phyloP scores from a whole-genome alignment of 2,113 vertebrate species.

The Xiphophorus hellerii region DNA sequence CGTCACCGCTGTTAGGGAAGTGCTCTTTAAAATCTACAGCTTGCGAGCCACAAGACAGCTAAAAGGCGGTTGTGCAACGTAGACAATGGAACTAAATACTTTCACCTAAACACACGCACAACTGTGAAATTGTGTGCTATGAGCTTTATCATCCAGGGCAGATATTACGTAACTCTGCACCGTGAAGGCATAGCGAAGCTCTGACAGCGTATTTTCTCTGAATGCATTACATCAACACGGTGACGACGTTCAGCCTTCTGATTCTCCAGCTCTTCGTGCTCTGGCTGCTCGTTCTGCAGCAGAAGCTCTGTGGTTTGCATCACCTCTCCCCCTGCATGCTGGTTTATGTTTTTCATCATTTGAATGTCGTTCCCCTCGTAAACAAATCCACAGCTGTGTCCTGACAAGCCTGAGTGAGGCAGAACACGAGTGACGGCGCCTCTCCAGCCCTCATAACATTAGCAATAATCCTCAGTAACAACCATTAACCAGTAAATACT shows the following conservation, averaged over 20 bases:
- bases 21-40: too few species aligned
- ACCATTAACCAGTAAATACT: conserved; percentile 46
- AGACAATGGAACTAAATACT: too few species aligned
- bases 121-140: too few species aligned
- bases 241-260: not conserved
- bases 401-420: not conserved
- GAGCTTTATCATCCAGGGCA: conserved; percentile 8
- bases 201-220: conserved; percentile 2
- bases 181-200: conserved; percentile 2
- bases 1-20: too few species aligned
- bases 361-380: too few species aligned
- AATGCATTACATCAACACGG: not conserved
- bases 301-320: not conserved
- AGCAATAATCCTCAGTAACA: conserved; percentile 40
- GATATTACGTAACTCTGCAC: conserved; percentile 26
- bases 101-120: not conserved
- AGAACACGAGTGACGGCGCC: not conserved
- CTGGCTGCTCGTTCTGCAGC: conserved; percentile 9
- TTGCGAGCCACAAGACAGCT: too few species aligned
- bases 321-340: not conserved
- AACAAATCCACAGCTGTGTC: too few species aligned
- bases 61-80: too few species aligned
- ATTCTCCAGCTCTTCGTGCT: too few species aligned
- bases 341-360: not conserved
- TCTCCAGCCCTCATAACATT: conserved; percentile 6